Base-by-base conservation (phyloP, 2,113 vertebrate species). In the Circaetus cinerascens region DNA sequence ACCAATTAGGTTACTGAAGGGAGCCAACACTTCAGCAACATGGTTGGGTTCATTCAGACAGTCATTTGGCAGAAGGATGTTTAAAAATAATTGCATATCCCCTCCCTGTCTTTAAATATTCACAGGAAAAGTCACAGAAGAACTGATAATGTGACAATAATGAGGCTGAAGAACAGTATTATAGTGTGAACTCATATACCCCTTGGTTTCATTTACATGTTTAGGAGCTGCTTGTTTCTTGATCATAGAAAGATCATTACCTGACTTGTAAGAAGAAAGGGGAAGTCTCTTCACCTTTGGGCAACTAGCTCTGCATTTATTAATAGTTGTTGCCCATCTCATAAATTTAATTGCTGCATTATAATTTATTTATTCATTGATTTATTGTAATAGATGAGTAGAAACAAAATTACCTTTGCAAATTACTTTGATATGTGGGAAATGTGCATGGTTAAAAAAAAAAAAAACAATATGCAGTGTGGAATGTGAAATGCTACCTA, bases 301-400 rank as follows among this genome's bases (percentile, higher is more conserved):
- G 97, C 96, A 92, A 87, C 57, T 93, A 81, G 59, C 96, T 97
- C 95, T 97, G 97, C 94, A 97, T 97, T 93, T 92, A 94, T 97
- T 96, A 97, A 94, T 95, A 97, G 88, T 36, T 56, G 55, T 77
- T 91, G 86, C 95, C 88, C 68, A 94, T 95, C 81, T 97, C 88
- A 90, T 91, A 73, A 75, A 76, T 90, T 91, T 97, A 96, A 97
- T 88, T 96, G 80, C 75, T 71, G 62, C 72, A 88, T 95, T 95
- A 93, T 96, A 90, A 94, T 91, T 96, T 95, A 96, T 96, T 92
- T 96, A 96, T 96, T 97, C 96, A 80, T 88, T 93, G 81, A 82
- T 93, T 95, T 93, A 90, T 96, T 95, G 69, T 82, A 97, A 94
- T 87, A 93, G 93, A 93, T 86, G 60, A 79, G 72, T 90, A 91